phyloP scores from a whole-genome alignment of 2,113 vertebrate species.

The Sander lucioperca region DNA sequence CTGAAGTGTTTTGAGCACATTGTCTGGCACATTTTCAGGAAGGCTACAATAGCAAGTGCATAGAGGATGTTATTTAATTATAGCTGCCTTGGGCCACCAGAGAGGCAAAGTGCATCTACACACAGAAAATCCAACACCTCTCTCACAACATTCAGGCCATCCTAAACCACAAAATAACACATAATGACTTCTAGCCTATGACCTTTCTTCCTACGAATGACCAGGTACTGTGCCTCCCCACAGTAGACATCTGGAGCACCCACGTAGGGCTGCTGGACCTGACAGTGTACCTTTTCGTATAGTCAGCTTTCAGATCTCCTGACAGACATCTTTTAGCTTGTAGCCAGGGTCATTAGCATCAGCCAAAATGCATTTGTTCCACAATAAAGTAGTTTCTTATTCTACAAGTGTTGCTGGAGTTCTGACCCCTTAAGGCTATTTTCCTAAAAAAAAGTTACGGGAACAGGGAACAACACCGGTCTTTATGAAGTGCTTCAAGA shows the following conservation, averaged over 20 bases:
- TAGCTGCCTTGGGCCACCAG: slow-evolving; percentile 2
- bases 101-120: neutral
- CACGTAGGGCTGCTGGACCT: neutral
- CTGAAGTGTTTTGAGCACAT: neutral
- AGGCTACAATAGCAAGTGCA: neutral
- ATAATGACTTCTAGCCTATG: neutral
- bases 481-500: neutral
- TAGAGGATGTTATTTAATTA: neutral
- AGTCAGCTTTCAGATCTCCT: neutral
- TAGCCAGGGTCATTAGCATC: neutral
- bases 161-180: slow-evolving; percentile 26
- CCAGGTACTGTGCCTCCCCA: neutral
- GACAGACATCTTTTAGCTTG: neutral
- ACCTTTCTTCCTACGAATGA: neutral
- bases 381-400: neutral
- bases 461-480: neutral
- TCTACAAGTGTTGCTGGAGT: neutral
- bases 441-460: neutral
- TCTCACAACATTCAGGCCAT: slow-evolving; percentile 2
- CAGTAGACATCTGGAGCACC: too few relatives aligned
- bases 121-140: neutral
- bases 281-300: neutral
- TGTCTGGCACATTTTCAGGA: neutral
- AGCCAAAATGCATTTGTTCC: neutral
- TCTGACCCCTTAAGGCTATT: neutral